phyloP scores from a whole-genome alignment of 2,888 invertebrate species.

The Lasioglossum oenotherae region DNA sequence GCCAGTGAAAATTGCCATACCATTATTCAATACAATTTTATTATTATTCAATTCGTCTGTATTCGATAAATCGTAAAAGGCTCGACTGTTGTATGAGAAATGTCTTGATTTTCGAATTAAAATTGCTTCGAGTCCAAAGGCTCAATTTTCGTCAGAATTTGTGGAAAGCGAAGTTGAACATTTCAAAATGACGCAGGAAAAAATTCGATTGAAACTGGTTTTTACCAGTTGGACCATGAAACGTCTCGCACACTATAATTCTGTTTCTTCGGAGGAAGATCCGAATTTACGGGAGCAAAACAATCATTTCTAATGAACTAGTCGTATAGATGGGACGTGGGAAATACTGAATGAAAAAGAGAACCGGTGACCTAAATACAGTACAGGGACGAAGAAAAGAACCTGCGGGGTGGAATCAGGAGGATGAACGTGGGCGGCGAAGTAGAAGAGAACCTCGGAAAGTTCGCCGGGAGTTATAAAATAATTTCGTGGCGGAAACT shows the following conservation, averaged over 20 bases:
- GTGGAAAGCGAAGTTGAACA: not conserved
- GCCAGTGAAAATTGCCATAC: too few relatives aligned
- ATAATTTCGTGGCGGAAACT: conserved; percentile 53
- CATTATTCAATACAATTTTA: too few relatives aligned
- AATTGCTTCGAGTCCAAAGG: too few relatives aligned
- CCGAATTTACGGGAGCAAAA: not conserved
- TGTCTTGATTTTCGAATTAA: too few relatives aligned
- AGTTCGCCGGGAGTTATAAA: conserved; percentile 58
- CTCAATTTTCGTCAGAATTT: not conserved
- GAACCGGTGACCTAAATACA: conserved; percentile 25
- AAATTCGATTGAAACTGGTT: not conserved
- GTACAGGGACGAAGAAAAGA: conserved; percentile 18
- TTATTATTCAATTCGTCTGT: too few relatives aligned
- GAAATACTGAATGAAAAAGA: not conserved
- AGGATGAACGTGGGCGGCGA: conserved; percentile 11
- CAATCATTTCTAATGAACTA: not conserved
- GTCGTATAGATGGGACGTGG: not conserved
- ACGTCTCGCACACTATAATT: too few relatives aligned
- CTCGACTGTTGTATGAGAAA: too few relatives aligned
- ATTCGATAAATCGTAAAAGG: too few relatives aligned
- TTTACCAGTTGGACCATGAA: too few relatives aligned
- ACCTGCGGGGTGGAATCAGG: conserved; percentile 4
- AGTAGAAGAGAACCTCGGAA: conserved; percentile 21
- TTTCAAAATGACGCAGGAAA: not conserved
- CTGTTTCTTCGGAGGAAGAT: not conserved